Evolutionary conservation across 2,113 vertebrate genomes (phyloP).

Genomic region (Crotophaga sulcirostris): DNA sequence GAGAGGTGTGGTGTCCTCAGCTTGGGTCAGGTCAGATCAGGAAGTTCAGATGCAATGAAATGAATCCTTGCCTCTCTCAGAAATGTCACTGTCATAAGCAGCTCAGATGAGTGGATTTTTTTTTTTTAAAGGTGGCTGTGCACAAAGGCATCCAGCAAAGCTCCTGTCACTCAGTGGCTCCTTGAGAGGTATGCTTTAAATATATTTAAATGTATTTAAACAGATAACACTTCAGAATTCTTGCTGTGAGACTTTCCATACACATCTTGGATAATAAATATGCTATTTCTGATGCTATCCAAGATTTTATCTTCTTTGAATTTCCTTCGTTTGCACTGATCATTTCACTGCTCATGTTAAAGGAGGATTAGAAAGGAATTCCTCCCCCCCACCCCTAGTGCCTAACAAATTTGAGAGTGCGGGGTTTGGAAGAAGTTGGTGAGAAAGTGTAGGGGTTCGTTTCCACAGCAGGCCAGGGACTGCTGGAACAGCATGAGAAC

Average conservation of each 20-base stretch:
- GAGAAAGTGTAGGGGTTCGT: not conserved
- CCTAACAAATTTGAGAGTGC: not conserved
- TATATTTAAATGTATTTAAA: not conserved
- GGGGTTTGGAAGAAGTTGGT: not conserved
- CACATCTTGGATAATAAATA: not conserved
- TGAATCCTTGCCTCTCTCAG: not conserved
- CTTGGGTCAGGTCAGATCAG: not conserved
- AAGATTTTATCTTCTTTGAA: not conserved
- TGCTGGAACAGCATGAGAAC: not conserved
- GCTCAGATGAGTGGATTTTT: rapidly evolving
- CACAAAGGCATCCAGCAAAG: not conserved
- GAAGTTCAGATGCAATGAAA: not conserved
- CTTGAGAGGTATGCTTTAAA: not conserved
- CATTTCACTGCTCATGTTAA: not conserved
- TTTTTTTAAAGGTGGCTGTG: not conserved
- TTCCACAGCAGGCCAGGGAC: not conserved
- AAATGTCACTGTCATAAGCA: not conserved
- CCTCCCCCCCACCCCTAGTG: not conserved
- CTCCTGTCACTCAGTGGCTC: not conserved
- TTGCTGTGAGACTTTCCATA: not conserved
- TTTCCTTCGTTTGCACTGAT: not conserved
- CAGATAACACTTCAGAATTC: not conserved
- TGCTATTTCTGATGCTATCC: not conserved
- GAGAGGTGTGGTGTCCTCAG: not conserved
- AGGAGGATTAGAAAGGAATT: not conserved